Evolutionary conservation across 2,888 invertebrate species (phyloP).

Genomic region (Agriotes lineatus): DNA sequence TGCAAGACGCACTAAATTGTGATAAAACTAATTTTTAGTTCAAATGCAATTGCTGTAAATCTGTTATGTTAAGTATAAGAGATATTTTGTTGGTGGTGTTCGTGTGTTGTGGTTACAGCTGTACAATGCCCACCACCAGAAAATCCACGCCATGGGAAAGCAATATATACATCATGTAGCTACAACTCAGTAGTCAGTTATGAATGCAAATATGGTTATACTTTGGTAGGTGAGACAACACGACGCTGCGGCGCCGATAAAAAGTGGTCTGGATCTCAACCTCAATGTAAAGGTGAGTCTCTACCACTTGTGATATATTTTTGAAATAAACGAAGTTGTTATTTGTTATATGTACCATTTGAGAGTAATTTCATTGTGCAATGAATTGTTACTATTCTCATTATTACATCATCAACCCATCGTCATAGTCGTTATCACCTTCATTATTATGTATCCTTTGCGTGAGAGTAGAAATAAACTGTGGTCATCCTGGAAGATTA

Average conservation of each 20-base stretch:
- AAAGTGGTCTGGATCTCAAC: conserved; percentile 94
- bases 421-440: background rate
- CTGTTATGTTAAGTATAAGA: background rate
- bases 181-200: conserved; percentile 97
- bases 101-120: conserved; percentile 80
- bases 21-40: no score
- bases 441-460: conserved; percentile 32
- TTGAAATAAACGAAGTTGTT: no score
- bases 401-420: no score
- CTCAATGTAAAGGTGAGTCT: conserved; percentile 87
- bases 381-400: background rate
- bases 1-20: no score
- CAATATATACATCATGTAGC: conserved; percentile 91
- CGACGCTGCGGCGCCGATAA: conserved; percentile 94
- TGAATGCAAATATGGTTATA: conserved; percentile 95
- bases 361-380: no score
- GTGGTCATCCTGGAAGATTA: conserved; percentile 92
- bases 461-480: conserved; percentile 84
- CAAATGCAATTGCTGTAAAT: no score
- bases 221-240: conserved; percentile 89
- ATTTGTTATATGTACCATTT: no score
- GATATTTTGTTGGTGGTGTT: conserved; percentile 56
- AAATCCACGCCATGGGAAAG: conserved; percentile 92
- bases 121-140: conserved; percentile 94
- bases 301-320: background rate